These are phyloP conservation scores for Microplitis deprimator DNA, from an alignment of 2,888 invertebrate genomes.

Conservation along the genomic window DNA sequence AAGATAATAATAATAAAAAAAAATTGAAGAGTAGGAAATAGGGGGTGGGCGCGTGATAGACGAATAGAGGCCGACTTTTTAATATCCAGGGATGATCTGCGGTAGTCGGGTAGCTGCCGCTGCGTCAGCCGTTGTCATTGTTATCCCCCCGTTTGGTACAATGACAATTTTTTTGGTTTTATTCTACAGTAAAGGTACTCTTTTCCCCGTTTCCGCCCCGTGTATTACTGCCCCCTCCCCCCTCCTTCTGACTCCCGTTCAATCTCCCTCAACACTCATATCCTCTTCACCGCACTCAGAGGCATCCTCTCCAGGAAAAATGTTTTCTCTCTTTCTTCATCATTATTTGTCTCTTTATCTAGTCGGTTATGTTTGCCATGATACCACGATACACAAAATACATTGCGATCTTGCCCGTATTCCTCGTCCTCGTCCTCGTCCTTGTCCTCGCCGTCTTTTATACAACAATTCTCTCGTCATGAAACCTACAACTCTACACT, in stretches of 20 bases:
- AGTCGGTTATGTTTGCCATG: constrained; percentile 26
- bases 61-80: constrained; percentile 68
- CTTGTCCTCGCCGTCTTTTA: neutral
- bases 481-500: neutral
- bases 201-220: constrained; percentile 58
- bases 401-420: constrained; percentile 3
- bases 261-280: neutral
- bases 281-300: constrained; percentile 17
- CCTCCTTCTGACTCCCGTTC: neutral
- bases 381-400: constrained; percentile 29
- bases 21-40: constrained; percentile 44
- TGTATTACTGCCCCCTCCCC: constrained; percentile 54
- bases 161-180: constrained; percentile 72
- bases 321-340: constrained; percentile 21
- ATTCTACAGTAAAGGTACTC: constrained; percentile 67
- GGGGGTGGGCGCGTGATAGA: constrained; percentile 51
- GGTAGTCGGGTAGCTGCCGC: constrained; percentile 63
- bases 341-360: constrained; percentile 13
- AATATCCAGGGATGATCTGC: constrained; percentile 72
- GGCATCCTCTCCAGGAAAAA: constrained; percentile 33
- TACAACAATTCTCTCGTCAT: neutral
- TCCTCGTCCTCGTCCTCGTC: neutral
- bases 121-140: constrained; percentile 71
- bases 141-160: constrained; percentile 67
- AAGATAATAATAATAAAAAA: constrained; percentile 4